A percentile compares a stretch with the other conserved stretches of the same genome.
phyloP scores from a whole-genome alignment of 2,888 invertebrate genomes.

The Sesia apiformis region DNA sequence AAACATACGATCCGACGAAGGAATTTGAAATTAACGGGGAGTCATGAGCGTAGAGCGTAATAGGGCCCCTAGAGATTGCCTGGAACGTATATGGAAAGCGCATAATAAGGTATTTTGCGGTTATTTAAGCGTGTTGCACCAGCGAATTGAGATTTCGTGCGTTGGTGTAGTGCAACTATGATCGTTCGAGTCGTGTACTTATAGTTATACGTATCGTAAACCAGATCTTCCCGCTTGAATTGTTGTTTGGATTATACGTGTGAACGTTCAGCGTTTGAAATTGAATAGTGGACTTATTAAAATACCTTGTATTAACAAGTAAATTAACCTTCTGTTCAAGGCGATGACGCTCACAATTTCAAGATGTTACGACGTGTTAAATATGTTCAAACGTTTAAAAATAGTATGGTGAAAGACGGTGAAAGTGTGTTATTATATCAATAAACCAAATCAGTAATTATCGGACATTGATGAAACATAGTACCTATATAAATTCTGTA shows the following conservation, averaged over 20 bases:
- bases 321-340: neutral
- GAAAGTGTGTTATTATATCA: too few species aligned
- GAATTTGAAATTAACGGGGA: slow-evolving; percentile 64
- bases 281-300: slow-evolving; percentile 49
- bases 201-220: slow-evolving; percentile 31
- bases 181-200: slow-evolving; percentile 42
- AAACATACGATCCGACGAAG: slow-evolving; percentile 46
- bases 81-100: slow-evolving; percentile 70
- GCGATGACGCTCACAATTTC: neutral
- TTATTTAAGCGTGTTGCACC: slow-evolving; percentile 68
- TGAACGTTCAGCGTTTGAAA: slow-evolving; percentile 38
- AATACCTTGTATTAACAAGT: slow-evolving; percentile 27
- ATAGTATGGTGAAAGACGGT: too few species aligned
- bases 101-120: slow-evolving; percentile 72
- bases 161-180: slow-evolving; percentile 45
- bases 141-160: slow-evolving; percentile 70
- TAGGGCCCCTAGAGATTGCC: slow-evolving; percentile 61
- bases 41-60: slow-evolving; percentile 55
- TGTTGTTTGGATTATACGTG: slow-evolving; percentile 59
- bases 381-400: neutral
- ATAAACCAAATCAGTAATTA: too few species aligned
- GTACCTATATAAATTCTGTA: too few species aligned
- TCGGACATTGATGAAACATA: too few species aligned
- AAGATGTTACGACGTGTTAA: neutral
- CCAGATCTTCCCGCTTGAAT: slow-evolving; percentile 55